Evolutionary conservation across 2,888 invertebrate species (phyloP), one percentile per base, ranked within the genome.

Genomic region (Spodoptera exigua): DNA sequence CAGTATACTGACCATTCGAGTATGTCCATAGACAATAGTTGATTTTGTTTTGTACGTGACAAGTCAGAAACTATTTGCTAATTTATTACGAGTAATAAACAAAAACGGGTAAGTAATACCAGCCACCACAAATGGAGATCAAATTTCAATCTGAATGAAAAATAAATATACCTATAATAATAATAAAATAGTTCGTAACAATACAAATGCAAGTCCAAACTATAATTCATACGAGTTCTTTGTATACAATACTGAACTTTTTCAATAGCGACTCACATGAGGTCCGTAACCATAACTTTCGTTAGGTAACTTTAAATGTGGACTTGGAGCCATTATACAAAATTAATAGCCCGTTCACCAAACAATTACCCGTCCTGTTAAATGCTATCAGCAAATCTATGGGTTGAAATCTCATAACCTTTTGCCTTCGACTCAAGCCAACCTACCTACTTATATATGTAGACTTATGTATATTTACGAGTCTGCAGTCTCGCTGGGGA

Each of bases 331-430:
- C 89, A 92, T 92, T 92, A 91, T 89, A 86, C 82, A 83, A 89
- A 91, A 90, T 92, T 90, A 92, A 92, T 90, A 88, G 89, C 87
- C 86, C 80, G 84, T 85, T 89, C 90, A 84, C 87, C 91, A 90
- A 92, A 93, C 92, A 92, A 93, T 92, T 91, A 91, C 87, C 84
- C 84, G 86, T 84, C 84, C 90, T 82, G 89, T 88, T 91, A 89
- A 92, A 92, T 89, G 90, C 89, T 92, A 93, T 92, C 92, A 88
- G 89, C 83, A 80, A 88, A 92, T 92, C 91, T 92, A 88, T 89
- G 88, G 91, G 87, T 90, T 86, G 86, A 90, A 89, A 92, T 92
- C 91, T 91, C 86, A 84, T 92, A 92, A 93, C 91, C 91, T 92
- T 90, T 91, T 91, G 91, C 89, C 88, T 91, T 86, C 82, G 87